Base-by-base conservation (phyloP, 2,113 vertebrate species). In the Ranitomeya imitator region DNA sequence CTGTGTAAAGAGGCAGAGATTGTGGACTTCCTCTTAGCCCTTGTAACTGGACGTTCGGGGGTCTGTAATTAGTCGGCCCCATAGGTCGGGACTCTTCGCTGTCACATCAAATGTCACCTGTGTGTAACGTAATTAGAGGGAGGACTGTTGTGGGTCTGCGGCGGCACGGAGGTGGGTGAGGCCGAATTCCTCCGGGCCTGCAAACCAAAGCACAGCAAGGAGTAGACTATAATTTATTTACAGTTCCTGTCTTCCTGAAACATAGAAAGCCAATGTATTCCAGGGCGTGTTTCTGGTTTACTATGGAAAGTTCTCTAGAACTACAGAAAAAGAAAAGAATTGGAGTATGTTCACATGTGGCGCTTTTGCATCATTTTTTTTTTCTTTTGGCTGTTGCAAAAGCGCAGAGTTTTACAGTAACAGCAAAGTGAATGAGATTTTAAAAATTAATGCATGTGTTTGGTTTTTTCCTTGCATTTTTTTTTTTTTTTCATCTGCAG, bases 11-110 rank as follows among this genome's bases (percentile, higher is more conserved):
- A 52, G 14, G n/a, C 31, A 4, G 52, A 57, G 15, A 37, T 52
- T 82, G 52, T 74, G 54, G 74, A 59, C 67, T 61, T 88, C 67
- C 86, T 69, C 71, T 69, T 78, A 54, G 67, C 73, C 85, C 83
- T 7, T 79, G n/a, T 78, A 26, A 2, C 54, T 37, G 18, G 57
- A 37, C 15, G 26, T 55, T 65, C 55, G 26, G 37, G 13, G 54
- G 79, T 73, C 71, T 45, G n/a, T 59, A 60, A 76, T 85, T 52
- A 85, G 69, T 37, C 52, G 6, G 69, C 71, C 26, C 23, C 54
- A 26, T 31, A 23, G 37, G 52, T 16, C 23, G 73, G 6, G 13
- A 76, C 18, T 63, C 52, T 61, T 23, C 19, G 1, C 31, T 45
- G 79, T 63, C 57, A 60, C 26, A 0, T 85, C 54, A 67, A 86